phyloP scores from a whole-genome alignment of 2,888 invertebrate species.

The Azorinus chamasolen region DNA sequence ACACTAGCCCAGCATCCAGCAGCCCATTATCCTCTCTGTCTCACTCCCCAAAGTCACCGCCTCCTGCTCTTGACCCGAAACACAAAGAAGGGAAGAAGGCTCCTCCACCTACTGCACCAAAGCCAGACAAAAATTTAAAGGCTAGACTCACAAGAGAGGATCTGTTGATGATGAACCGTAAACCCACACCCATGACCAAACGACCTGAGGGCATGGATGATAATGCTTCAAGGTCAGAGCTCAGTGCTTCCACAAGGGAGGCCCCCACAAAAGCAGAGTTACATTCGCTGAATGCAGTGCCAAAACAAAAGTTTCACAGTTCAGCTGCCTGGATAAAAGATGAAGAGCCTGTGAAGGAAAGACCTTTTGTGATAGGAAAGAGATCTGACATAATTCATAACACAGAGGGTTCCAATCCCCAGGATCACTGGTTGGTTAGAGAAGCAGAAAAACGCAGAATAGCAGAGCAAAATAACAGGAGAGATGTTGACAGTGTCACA shows the following conservation, averaged over 20 bases:
- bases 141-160: conserved; percentile 74
- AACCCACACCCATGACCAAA: conserved; percentile 74
- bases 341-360: conserved; percentile 40
- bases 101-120: conserved; percentile 56
- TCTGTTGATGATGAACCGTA: conserved; percentile 79
- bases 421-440: conserved; percentile 95
- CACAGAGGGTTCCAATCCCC: conserved; percentile 68
- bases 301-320: conserved; percentile 72
- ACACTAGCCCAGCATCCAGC: conserved; percentile 34
- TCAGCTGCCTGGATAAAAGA: conserved; percentile 61
- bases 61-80: conserved; percentile 50
- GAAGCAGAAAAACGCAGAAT: conserved; percentile 94
- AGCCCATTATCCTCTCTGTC: conserved; percentile 39
- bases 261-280: conserved; percentile 71
- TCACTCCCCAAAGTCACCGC: conserved; percentile 48
- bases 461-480: conserved; percentile 62
- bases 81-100: conserved; percentile 20
- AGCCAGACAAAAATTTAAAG: conserved; percentile 51
- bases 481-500: conserved; percentile 51
- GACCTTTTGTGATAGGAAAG: conserved; percentile 61
- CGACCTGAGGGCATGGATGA: conserved; percentile 53
- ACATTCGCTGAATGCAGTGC: conserved; percentile 79
- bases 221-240: conserved; percentile 5
- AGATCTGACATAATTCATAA: conserved; percentile 71
- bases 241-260: conserved; percentile 54